Percentiles rank a stretch among this genome's conserved stretches.
phyloP scores from a whole-genome alignment of 1,140 invertebrate genomes.

The Mya arenaria region DNA sequence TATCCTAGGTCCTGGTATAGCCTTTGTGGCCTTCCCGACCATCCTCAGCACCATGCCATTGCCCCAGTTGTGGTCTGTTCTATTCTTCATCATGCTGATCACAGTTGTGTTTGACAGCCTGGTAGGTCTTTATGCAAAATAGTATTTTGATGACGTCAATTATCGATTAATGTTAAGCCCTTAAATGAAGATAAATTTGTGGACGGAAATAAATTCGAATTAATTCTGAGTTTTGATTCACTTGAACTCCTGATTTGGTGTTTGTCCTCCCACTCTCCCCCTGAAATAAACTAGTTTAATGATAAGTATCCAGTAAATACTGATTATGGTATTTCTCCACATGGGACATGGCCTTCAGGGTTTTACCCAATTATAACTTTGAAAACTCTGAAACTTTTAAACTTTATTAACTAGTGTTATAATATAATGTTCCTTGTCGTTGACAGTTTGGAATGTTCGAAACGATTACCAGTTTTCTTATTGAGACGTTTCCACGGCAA shows the following conservation, averaged over 20 bases:
- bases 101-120: constrained; percentile 93
- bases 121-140: constrained; percentile 82
- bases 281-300: neutral
- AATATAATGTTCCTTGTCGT: too few species aligned
- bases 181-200: neutral
- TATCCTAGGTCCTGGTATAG: constrained; percentile 88
- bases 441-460: constrained; percentile 24
- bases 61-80: constrained; percentile 90
- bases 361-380: neutral
- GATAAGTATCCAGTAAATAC: neutral
- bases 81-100: constrained; percentile 95
- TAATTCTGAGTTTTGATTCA: neutral
- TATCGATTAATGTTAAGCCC: neutral
- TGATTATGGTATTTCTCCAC: neutral
- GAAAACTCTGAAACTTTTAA: too few species aligned
- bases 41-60: constrained; percentile 90
- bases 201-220: neutral
- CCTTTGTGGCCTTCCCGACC: constrained; percentile 92
- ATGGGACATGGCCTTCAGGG: neutral
- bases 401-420: too few species aligned
- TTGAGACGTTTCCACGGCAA: constrained; percentile 13
- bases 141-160: neutral
- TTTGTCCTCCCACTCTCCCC: neutral
- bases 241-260: neutral
- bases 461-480: neutral